phyloP scores from a whole-genome alignment of 2,113 vertebrate genomes.

The Morone saxatilis region DNA sequence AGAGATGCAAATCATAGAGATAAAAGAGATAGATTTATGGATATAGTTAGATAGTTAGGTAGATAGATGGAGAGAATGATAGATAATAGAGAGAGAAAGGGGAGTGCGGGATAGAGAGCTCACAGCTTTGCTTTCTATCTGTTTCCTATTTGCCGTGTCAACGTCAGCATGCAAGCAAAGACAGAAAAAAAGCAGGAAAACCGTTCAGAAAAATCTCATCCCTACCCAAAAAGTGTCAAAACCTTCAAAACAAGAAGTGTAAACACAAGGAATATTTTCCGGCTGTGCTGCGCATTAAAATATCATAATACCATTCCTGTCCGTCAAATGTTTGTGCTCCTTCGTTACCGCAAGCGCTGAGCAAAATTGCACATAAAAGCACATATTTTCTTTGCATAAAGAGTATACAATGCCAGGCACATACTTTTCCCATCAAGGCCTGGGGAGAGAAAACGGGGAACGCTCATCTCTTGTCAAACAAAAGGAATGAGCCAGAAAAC shows the following conservation, averaged over 20 bases:
- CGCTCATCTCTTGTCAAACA: constrained; percentile 73
- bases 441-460: constrained; percentile 37
- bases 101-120: not conserved
- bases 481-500: constrained; percentile 64
- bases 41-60: constrained; percentile 22
- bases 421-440: constrained; percentile 68
- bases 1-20: constrained; percentile 52
- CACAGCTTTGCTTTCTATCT: constrained; percentile 48
- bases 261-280: constrained; percentile 59
- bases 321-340: constrained; percentile 55
- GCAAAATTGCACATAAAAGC: constrained; percentile 60
- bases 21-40: constrained; percentile 48
- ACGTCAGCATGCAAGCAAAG: constrained; percentile 13
- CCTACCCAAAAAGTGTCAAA: constrained; percentile 48
- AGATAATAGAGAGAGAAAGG: constrained; percentile 19
- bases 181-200: not conserved
- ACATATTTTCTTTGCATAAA: constrained; percentile 55
- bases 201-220: constrained; percentile 1
- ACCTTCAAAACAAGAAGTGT: constrained; percentile 53
- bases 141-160: constrained; percentile 63
- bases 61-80: constrained; percentile 23
- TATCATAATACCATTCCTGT: constrained; percentile 58
- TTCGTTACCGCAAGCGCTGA: constrained; percentile 33
- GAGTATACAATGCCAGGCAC: constrained; percentile 64
- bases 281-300: constrained; percentile 61